Conservation (phyloP, 2,888 invertebrate species). For the Drosophila mercatorum region DNA sequence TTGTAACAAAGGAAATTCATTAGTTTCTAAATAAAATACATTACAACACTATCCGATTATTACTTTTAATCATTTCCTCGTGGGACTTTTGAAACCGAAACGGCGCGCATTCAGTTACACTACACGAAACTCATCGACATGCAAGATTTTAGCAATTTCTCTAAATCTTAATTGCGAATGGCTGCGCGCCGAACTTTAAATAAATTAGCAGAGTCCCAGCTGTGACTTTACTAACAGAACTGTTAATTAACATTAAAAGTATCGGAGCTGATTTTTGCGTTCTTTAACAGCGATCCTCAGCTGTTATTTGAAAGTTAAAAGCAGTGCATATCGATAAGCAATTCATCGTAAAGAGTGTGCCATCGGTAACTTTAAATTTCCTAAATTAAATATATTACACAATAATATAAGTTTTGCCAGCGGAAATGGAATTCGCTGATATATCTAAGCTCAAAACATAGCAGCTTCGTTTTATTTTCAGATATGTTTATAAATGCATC, state of each 20-base stretch:
- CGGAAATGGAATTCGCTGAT: too few species aligned
- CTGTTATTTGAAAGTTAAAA: not conserved
- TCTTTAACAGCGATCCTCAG: not conserved
- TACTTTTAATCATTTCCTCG: not conserved
- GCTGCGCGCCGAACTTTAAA: not conserved
- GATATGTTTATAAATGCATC: too few species aligned
- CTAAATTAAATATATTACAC: too few species aligned
- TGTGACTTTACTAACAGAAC: not conserved
- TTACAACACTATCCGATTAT: not conserved
- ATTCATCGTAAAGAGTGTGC: not conserved
- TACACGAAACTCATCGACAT: too few species aligned
- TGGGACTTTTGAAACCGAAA: not conserved
- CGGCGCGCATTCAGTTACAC: not conserved
- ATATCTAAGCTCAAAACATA: too few species aligned
- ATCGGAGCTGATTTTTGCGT: not conserved
- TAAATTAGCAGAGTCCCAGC: not conserved
- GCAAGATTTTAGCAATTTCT: not conserved
- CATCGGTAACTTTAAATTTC: too few species aligned
- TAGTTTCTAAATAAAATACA: conserved; percentile 35
- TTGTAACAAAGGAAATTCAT: conserved; percentile 23
- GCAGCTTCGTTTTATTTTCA: too few species aligned
- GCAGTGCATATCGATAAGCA: not conserved
- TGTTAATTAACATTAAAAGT: not conserved
- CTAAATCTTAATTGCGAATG: not conserved
- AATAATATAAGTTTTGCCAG: too few species aligned